These are phyloP conservation scores for Mus minutoides DNA, from an alignment of 2,797 vertebrate species.

Conservation along the genomic window DNA sequence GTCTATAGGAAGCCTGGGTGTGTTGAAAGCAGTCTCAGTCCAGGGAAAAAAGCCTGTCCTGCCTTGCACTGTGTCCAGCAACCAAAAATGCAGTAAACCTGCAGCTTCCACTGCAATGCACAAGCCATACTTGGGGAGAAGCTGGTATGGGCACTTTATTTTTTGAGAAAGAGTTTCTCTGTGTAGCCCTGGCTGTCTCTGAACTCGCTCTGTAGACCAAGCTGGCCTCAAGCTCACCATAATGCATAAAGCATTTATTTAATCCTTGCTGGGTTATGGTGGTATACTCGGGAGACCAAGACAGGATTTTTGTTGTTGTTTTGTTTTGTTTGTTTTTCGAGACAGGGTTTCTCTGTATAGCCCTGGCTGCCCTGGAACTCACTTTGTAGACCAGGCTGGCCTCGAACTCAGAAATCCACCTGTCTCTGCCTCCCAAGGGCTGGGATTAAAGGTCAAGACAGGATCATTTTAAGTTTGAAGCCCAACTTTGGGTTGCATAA, in stretches of 20 bases:
- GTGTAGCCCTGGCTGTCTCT: background rate
- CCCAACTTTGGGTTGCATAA: background rate
- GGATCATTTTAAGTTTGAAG: too few relatives aligned
- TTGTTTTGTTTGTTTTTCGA: too few relatives aligned
- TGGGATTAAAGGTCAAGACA: too few relatives aligned
- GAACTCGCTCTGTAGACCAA: background rate
- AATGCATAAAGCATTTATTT: slow-evolving; percentile 9
- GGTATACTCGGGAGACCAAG: background rate
- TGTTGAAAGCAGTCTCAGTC: background rate
- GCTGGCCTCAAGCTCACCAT: background rate
- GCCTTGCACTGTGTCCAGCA: slow-evolving; percentile 1
- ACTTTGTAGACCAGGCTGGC: too few relatives aligned
- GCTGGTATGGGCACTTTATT: background rate
- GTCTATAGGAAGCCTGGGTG: background rate
- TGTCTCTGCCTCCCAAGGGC: too few relatives aligned
- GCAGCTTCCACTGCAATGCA: background rate
- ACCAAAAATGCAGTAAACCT: background rate
- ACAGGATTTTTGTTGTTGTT: too few relatives aligned
- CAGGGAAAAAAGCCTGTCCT: slow-evolving; percentile 4
- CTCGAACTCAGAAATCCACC: too few relatives aligned
- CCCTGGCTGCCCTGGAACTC: too few relatives aligned
- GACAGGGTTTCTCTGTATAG: too few relatives aligned
- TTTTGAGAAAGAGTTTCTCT: too few relatives aligned
- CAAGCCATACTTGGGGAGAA: background rate
- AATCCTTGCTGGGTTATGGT: background rate